Base-by-base conservation (phyloP, 2,888 invertebrate genomes). In the Lottia scabra region DNA sequence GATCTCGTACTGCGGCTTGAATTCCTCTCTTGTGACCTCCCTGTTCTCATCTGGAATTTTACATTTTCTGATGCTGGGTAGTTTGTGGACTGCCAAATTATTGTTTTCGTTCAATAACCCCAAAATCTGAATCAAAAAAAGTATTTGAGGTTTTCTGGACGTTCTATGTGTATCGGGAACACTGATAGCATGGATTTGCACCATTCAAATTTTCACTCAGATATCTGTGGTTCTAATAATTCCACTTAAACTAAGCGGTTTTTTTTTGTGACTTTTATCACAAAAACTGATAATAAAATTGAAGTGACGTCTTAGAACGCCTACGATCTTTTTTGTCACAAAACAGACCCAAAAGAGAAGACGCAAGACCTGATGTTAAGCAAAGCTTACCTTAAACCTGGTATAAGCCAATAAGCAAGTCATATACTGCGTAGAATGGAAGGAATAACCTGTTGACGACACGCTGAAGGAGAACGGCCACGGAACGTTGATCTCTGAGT, bases 1-100 rank as follows among this genome's bases (percentile, higher is more conserved):
- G n/a, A 83, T 72, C 46, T 81, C 78, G 63, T 73, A 79, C 65
- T 81, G 78, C 1, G 81, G 79, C 45, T 71, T 64, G 27, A 72
- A 74, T 19, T 76, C 56, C 23, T 72, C 68, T 12, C 56, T 8
- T 56, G 56, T 12, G 8, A 65, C n/a, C 67, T 44, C n/a, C 38
- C 67, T 2, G 23, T 27, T 4, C 5, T 19, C 23, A n/a, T 26
- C 16, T 63, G 44, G 56, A 63, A 66, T 38, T 38, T 63, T 30
- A 15, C 6, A 46, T 45, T 38, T 43, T 38, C 16, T 67, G 48
- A 74, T 43, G 43, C 12, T 16, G 3, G 72, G 48, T 15, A 77
- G 67, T 13, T 65, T 63, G 0, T 64, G 63, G 44, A 27, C 12
- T 4, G 56, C 71, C 15, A 78, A 44, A 6, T 69, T 4, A 64